Conservation (phyloP, 2,797 vertebrate genomes). For the Chiroxiphia lanceolata region DNA sequence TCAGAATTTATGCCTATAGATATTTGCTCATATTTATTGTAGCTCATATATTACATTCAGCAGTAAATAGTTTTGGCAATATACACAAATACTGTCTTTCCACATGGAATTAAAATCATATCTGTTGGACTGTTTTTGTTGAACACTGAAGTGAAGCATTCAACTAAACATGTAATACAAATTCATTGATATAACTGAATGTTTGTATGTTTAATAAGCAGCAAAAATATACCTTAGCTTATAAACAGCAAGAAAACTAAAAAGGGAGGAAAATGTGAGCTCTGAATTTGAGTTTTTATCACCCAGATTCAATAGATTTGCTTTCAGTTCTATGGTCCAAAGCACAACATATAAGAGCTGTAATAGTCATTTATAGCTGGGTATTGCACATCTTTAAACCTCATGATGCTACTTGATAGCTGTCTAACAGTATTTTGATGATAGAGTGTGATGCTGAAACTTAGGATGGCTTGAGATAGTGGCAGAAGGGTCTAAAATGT, state of each 20-base stretch:
- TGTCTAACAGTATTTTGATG: slow-evolving; percentile 15
- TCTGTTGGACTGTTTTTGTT: neutral
- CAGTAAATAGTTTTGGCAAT: neutral
- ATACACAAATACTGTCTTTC: neutral
- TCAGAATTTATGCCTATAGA: neutral
- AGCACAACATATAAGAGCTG: neutral
- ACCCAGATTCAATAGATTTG: neutral
- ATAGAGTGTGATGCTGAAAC: neutral
- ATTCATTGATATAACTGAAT: neutral
- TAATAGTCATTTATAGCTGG: neutral
- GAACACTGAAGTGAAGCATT: neutral
- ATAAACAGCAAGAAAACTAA: neutral
- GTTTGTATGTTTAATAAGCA: neutral
- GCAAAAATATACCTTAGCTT: neutral
- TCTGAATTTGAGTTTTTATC: neutral
- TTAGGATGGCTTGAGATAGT: neutral
- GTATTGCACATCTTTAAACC: neutral
- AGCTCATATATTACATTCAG: neutral
- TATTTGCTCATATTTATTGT: neutral
- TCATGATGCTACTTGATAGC: neutral
- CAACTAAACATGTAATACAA: neutral
- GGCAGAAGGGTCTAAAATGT: slow-evolving; percentile 20
- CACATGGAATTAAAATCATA: neutral
- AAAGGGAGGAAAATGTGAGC: neutral
- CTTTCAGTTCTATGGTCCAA: neutral